Evolutionary conservation across 2,888 invertebrate genomes (phyloP), one percentile per base, ranked within the genome.

Genomic region (Machimus atricapillus): DNA sequence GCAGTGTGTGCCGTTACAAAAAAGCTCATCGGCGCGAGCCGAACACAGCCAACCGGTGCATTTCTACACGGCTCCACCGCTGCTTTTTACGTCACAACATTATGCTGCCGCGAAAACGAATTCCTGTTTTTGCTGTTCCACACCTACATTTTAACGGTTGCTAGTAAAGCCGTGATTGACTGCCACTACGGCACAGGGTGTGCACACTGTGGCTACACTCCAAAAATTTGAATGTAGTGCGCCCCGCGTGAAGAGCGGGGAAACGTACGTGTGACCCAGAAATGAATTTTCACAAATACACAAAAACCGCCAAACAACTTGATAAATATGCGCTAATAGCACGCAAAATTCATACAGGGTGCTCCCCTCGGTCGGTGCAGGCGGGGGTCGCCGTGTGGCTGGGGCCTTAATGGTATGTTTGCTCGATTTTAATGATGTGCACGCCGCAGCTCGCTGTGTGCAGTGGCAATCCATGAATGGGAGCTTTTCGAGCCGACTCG

Each of bases 221-320:
- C 9, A 78, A 23, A n/a, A 23, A 23, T 14, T 0, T 16, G 23
- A 2, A n/a, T 82, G 40, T 46, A 31, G 16, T 37, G n/a, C 7
- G 31, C 14, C 31, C 12, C 31, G 58, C 23, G 52, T 81, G 81
- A n/a, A 52, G 27, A 52, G n/a, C 79, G 56, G 78, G 78, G 14
- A 40, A 56, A 34, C 85, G 83, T 88, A 81, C 88, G 88, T 88
- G 87, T 88, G 88, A 88, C 88, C 88, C 88, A 88, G 88, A 88
- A 88, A 88, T 88, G 88, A 79, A 88, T 58, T 66, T 58, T 34
- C 34, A 82, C 82, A 23, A 52, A 27, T 31, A 81, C 81, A 16
- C 31, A 0, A 1, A n/a, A 27, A 43, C 27, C 19, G 12, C 16
- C 76, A 34, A 37, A 34, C 3, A 40, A 76, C 19, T 76, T 40